Percentiles rank a stretch among this genome's conserved stretches.
These are phyloP conservation scores for Acanthopagrus latus DNA, from an alignment of 2,797 vertebrate genomes.

Conservation along the genomic window DNA sequence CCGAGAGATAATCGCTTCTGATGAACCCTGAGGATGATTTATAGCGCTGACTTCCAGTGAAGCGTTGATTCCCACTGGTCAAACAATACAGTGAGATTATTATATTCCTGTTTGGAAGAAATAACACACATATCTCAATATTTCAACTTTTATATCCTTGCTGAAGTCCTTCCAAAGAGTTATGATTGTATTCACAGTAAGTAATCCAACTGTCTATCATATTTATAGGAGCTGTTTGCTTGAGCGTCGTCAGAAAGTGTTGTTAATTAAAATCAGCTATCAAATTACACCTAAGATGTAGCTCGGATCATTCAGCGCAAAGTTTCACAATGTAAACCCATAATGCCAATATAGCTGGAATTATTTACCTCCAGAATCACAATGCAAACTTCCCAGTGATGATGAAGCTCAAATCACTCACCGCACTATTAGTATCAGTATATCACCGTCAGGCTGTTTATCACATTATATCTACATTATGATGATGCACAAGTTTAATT, in stretches of 20 bases:
- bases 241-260: conserved; percentile 25
- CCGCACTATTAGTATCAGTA: conserved; percentile 67
- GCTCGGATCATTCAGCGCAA: conserved; percentile 40
- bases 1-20: conserved; percentile 20
- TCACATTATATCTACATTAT: conserved; percentile 81
- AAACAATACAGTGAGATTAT: conserved; percentile 8
- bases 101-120: background rate
- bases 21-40: conserved; percentile 12
- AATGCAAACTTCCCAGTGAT: conserved; percentile 63
- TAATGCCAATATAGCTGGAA: conserved; percentile 64
- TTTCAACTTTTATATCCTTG: background rate
- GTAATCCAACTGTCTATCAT: background rate
- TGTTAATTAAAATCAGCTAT: conserved; percentile 39
- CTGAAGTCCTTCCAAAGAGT: conserved; percentile 10
- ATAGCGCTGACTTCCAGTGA: conserved; percentile 15
- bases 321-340: conserved; percentile 60
- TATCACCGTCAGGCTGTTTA: conserved; percentile 76
- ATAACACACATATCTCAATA: background rate
- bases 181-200: background rate
- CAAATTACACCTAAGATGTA: conserved; percentile 27
- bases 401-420: conserved; percentile 69
- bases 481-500: conserved; percentile 84
- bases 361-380: conserved; percentile 69
- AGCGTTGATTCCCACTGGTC: conserved; percentile 22
- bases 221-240: conserved; percentile 17